Percentiles rank a stretch among this genome's conserved stretches.
Conservation (phyloP, 2,888 invertebrate genomes). For the Stenolophus ochropezus region DNA sequence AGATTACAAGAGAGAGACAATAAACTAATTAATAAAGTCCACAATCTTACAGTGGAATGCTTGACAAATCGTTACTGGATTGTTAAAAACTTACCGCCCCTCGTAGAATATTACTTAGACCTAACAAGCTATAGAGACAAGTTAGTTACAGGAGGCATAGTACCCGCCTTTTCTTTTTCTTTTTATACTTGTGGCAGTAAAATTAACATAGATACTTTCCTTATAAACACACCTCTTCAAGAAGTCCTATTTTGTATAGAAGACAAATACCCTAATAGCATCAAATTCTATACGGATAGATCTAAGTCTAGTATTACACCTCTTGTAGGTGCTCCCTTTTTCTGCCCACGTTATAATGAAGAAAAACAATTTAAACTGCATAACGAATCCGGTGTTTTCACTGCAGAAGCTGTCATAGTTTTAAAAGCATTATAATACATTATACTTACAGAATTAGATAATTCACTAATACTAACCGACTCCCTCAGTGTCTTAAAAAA, state of each 20-base stretch:
- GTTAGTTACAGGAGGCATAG: background rate
- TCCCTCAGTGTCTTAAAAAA: background rate
- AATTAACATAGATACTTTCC: background rate
- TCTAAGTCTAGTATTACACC: background rate
- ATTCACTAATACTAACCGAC: background rate
- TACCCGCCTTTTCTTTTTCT: background rate
- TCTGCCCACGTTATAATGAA: too few species aligned
- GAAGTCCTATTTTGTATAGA: background rate
- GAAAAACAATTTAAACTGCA: too few species aligned
- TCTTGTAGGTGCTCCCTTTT: background rate
- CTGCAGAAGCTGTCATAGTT: background rate
- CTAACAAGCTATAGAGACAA: background rate
- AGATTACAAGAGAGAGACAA: background rate
- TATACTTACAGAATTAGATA: background rate
- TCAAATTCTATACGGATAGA: background rate
- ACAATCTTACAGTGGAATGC: background rate
- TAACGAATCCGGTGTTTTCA: background rate
- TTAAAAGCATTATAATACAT: background rate
- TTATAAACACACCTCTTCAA: background rate
- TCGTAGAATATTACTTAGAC: background rate
- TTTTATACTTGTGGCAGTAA: background rate
- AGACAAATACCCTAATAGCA: background rate
- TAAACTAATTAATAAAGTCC: background rate
- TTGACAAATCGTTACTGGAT: background rate
- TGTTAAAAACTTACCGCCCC: background rate